A percentile compares a stretch with the other conserved stretches of the same genome.
phyloP scores from a whole-genome alignment of 2,797 vertebrate species.

The Pipistrellus nathusii region DNA sequence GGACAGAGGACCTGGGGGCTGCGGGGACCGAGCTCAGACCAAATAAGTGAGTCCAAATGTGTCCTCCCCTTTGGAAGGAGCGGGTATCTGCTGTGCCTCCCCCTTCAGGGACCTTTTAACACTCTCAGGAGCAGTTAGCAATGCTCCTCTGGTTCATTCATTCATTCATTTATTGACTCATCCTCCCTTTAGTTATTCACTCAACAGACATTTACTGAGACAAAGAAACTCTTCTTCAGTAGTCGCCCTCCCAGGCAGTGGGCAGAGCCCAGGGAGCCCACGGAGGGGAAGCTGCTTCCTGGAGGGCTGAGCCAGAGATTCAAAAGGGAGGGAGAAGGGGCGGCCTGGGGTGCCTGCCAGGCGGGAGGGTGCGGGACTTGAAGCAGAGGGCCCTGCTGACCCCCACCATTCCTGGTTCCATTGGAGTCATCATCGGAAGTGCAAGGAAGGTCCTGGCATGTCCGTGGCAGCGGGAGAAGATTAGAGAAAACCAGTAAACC shows the following conservation, averaged over 20 bases:
- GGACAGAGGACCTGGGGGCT: not conserved
- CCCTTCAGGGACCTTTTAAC: not conserved
- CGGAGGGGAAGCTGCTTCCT: not conserved
- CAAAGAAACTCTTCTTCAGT: not conserved
- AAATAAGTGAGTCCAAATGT: rapidly evolving
- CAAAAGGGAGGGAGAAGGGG: not conserved
- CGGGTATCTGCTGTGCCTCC: not conserved
- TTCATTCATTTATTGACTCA: not conserved
- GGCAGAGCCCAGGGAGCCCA: rapidly evolving
- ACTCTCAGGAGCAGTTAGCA: not conserved
- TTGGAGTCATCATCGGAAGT: not conserved
- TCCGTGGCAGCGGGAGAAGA: rapidly evolving
- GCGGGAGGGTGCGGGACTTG: not conserved
- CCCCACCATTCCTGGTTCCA: rapidly evolving
- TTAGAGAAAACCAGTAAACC: not conserved
- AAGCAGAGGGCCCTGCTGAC: not conserved
- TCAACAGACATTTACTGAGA: not conserved
- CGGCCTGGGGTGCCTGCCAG: not conserved
- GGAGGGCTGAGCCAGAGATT: not conserved
- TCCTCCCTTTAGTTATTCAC: not conserved
- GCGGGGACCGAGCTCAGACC: not conserved
- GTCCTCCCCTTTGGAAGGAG: not conserved
- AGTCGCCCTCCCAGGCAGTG: not conserved
- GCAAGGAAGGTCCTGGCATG: rapidly evolving
- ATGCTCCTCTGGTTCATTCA: not conserved